Evolutionary conservation across 2,797 vertebrate genomes (phyloP).

Genomic region (Gallinago stenura): DNA sequence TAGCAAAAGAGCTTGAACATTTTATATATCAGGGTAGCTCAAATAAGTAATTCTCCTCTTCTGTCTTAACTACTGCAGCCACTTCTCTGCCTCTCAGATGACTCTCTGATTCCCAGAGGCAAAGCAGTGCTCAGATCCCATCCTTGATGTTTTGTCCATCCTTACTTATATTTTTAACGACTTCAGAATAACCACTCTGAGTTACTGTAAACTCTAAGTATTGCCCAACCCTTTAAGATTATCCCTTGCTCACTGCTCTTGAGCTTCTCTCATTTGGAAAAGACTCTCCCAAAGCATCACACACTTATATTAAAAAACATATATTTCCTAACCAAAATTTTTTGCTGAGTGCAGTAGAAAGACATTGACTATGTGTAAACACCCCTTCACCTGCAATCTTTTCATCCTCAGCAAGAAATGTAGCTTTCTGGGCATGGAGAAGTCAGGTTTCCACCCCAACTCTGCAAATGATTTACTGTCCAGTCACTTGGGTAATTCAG

Average conservation of each 20-base stretch:
- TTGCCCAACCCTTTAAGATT: not conserved
- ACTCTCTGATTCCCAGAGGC: not conserved
- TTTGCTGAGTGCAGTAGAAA: not conserved
- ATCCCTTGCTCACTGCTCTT: not conserved
- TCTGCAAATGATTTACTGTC: not conserved
- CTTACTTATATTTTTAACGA: not conserved
- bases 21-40: not conserved
- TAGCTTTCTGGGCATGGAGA: not conserved
- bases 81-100: not conserved
- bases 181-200: not conserved
- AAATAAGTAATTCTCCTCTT: not conserved
- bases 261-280: not conserved
- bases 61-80: not conserved
- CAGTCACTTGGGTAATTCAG: not conserved
- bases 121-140: not conserved
- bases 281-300: not conserved
- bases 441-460: not conserved
- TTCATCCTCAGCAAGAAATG: not conserved
- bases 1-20: not conserved
- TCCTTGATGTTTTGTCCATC: not conserved
- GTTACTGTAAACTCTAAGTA: not conserved
- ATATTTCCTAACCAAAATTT: not conserved
- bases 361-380: not conserved
- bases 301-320: not conserved
- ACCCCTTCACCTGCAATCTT: not conserved